Base-by-base conservation (phyloP, 2,888 invertebrate species). In the Zhuqinia jingwanae region DNA sequence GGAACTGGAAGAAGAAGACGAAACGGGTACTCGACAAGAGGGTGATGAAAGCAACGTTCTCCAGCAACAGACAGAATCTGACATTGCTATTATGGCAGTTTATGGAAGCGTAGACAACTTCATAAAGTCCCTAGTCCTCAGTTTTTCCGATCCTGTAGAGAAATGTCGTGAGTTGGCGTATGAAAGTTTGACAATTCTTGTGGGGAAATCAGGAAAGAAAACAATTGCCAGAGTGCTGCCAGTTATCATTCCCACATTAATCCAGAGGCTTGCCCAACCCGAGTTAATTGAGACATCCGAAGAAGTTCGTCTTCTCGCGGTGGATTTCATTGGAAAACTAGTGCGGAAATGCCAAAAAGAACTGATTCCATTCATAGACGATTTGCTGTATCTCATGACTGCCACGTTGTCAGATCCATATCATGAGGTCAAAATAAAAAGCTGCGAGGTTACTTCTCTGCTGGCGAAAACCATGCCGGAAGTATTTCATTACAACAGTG, bases 371-470 rank as follows among this genome's bases (percentile, higher is more conserved):
- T 96, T 96, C 92, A 93, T 96, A n/a, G 95, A 95, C 91, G 96
- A 97, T 91, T 94, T 96, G 17, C 94, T 96, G 0, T 94, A 93
- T 89, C 96, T 98, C 91, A 92, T 97, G 36, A 93, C 94, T 42
- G 95, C 95, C 91, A 95, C 95, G 0, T 94, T 96, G 0, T 93
- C 94, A 0, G 98, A 98, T 93, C 95, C 95, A 30, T 97, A 94
- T 93, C 96, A 97, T 2, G 95, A 95, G 90, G 95, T 98, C 0
- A 97, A 96, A 92, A 95, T 95, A 90, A 95, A 95, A 91, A 95
- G 96, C 58, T 97, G 97, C 92, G 93, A 94, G 86, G 95, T 96
- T 91, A 94, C 96, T 60, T 94, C 95, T 0, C 92, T 94, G 76
- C 91, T 97, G 58, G 95, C 96, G 0, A 93, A 93, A 85, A 93